Conservation (phyloP, 2,113 vertebrate genomes). For the Isichthys henryi region DNA sequence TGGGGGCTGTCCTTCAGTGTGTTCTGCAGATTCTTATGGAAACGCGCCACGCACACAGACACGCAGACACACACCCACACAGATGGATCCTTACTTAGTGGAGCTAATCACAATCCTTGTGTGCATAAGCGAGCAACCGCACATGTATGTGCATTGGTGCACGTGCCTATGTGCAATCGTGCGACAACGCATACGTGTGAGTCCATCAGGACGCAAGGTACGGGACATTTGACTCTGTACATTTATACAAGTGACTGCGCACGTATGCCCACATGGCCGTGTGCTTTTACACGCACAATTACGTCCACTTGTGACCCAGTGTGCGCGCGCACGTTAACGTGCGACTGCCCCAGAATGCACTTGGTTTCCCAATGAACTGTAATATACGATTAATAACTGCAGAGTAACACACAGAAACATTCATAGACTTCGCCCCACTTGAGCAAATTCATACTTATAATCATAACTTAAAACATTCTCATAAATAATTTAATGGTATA, state of each 20-base stretch:
- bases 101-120: conserved; percentile 10
- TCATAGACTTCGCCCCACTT: background rate
- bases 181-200: background rate
- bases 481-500: background rate
- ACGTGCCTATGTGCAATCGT: background rate
- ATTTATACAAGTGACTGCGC: background rate
- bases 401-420: background rate
- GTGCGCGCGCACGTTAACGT: background rate
- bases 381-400: background rate
- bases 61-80: conserved; percentile 3
- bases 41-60: conserved; percentile 22
- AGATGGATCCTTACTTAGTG: conserved; percentile 22
- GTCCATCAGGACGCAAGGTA: background rate
- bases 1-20: conserved; percentile 34
- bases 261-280: background rate
- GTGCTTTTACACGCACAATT: background rate
- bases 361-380: background rate
- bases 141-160: background rate
- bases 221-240: background rate
- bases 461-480: background rate
- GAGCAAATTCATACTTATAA: conserved; percentile 5
- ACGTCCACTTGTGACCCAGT: background rate
- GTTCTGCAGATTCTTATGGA: background rate
- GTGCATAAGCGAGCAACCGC: background rate
- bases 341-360: background rate